Percentiles rank a stretch among this genome's conserved stretches.
These are phyloP conservation scores for Podarcis raffonei DNA, from an alignment of 2,113 vertebrate species.

Conservation along the genomic window DNA sequence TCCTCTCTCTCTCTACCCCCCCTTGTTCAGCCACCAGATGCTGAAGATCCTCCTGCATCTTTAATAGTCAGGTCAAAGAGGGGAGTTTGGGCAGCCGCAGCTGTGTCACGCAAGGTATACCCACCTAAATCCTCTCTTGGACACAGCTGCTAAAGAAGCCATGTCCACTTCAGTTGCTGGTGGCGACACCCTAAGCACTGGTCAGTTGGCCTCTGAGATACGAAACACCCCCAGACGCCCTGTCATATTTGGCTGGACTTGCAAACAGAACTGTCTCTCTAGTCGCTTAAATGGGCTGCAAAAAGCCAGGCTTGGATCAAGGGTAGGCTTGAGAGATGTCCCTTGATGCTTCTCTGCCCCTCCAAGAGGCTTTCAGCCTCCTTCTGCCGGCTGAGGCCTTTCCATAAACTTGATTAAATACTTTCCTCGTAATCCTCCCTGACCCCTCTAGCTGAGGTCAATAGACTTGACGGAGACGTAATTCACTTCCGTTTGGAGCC, in stretches of 20 bases:
- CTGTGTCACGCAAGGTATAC: no score
- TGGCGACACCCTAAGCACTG: no score
- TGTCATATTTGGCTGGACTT: no score
- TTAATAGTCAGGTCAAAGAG: not conserved
- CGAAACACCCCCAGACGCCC: no score
- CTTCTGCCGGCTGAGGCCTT: slow-evolving; percentile 47
- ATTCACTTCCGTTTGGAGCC: not conserved
- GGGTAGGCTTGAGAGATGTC: not conserved
- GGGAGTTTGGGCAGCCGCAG: not conserved
- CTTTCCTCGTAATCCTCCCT: not conserved
- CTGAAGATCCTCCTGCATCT: not conserved
- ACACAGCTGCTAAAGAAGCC: not conserved
- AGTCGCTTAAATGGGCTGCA: not conserved
- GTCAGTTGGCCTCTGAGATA: no score
- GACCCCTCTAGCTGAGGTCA: not conserved
- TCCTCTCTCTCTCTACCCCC: not conserved
- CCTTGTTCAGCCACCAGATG: not conserved
- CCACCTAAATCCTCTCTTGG: not conserved
- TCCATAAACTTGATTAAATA: slow-evolving; percentile 50
- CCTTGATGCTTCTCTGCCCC: no score
- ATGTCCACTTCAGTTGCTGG: not conserved
- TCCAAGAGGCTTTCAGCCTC: not conserved
- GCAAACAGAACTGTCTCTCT: not conserved
- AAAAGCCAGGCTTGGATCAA: not conserved
- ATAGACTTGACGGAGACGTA: slow-evolving; percentile 31